These are phyloP conservation scores for Erebia ligea DNA, from an alignment of 2,888 invertebrate species.

Conservation along the genomic window DNA sequence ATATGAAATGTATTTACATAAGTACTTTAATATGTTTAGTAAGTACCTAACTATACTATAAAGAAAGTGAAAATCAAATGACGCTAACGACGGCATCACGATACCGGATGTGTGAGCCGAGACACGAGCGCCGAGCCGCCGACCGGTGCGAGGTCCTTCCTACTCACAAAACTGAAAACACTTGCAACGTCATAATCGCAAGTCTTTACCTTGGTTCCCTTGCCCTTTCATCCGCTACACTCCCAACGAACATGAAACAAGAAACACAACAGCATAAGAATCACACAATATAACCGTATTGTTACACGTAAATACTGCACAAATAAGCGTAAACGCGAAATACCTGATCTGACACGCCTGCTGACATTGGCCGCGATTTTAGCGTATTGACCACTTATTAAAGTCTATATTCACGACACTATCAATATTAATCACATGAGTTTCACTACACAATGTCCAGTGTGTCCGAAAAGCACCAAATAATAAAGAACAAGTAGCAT, in stretches of 20 bases:
- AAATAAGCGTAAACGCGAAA: conserved; percentile 66
- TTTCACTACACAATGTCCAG: conserved; percentile 76
- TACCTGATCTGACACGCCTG: conserved; percentile 96
- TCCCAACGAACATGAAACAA: conserved; percentile 82
- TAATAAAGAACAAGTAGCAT: conserved; percentile 68
- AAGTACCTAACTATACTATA: not conserved
- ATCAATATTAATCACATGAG: conserved; percentile 77
- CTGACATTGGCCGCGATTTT: conserved; percentile 92
- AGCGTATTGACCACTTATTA: conserved; percentile 77
- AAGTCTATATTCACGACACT: conserved; percentile 74
- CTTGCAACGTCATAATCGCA: conserved; percentile 78
- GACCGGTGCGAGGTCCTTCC: conserved; percentile 70
- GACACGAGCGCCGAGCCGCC: conserved; percentile 30
- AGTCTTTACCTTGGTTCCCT: conserved; percentile 89
- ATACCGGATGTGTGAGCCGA: conserved; percentile 59
- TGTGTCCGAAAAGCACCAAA: conserved; percentile 67
- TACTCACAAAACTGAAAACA: conserved; percentile 63
- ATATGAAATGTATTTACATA: not conserved
- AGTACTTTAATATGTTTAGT: not conserved
- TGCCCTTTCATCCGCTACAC: conserved; percentile 93
- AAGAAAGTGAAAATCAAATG: conserved; percentile 52
- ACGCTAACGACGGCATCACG: conserved; percentile 54
- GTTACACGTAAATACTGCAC: conserved; percentile 50
- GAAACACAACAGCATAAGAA: conserved; percentile 64
- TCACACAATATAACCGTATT: conserved; percentile 44